Evolutionary conservation across 2,888 invertebrate species (phyloP).

Genomic region (Strigamia maritima): DNA sequence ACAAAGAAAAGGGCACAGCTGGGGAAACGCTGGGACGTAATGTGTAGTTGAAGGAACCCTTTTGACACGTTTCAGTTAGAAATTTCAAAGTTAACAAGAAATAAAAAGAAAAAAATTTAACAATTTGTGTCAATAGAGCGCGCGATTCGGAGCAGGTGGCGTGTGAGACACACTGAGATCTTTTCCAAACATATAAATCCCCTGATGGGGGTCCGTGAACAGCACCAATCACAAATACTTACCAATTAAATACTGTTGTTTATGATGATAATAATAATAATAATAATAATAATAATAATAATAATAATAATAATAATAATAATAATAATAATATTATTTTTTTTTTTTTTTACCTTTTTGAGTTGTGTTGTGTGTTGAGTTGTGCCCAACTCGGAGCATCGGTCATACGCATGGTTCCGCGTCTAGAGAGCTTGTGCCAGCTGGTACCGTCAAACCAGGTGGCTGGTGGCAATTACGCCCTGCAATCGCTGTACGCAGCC

Average conservation of each 20-base stretch:
- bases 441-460: conserved; percentile 22
- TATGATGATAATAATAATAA: no score
- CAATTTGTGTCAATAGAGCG: not conserved
- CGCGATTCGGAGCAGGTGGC: not conserved
- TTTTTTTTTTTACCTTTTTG: not conserved
- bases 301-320: not conserved
- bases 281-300: no score
- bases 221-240: no score
- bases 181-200: not conserved
- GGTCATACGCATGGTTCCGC: not conserved
- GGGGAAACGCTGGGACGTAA: not conserved
- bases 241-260: no score
- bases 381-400: not conserved
- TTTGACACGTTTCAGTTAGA: not conserved
- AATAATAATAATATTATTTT: not conserved
- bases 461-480: not conserved
- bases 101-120: not conserved
- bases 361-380: not conserved
- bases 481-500: conserved; percentile 13
- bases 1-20: not conserved
- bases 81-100: not conserved
- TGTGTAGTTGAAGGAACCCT: not conserved
- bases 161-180: not conserved
- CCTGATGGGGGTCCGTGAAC: not conserved
- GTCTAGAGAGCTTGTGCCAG: conserved; percentile 3